Evolutionary conservation across 2,888 invertebrate species (phyloP), one percentile per base, ranked within the genome.

Genomic region (Pyrrhia umbra): DNA sequence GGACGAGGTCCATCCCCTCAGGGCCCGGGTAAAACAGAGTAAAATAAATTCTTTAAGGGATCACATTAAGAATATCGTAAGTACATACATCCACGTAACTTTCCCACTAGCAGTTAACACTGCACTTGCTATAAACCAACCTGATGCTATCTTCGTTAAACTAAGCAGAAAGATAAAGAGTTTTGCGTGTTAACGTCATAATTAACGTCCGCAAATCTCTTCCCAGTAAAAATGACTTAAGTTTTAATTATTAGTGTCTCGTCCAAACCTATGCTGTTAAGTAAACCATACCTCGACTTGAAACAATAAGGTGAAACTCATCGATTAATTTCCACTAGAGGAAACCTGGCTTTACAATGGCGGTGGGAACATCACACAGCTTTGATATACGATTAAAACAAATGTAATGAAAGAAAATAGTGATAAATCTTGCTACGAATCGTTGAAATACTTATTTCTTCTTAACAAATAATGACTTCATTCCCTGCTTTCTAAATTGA

Each of bases 291-390:
- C 56, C 72, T 72, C 73, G 63, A 66, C 65, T 80, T 68, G 60
- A 72, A 82, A 88, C 87, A 90, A 89, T 88, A 86, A 88, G 86
- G 92, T 88, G 93, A 93, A 93, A 93, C 88, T 89, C 87, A 88
- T 90, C 86, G 81, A 80, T 80, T 79, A 76, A 86, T 88, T 84
- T 85, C 81, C 81, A 77, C 69, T 76, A 76, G 75, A 89, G 86
- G 86, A 88, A 89, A 87, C 82, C 78, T 67, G 42, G 58, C 51
- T 69, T 78, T 81, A 91, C 89, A 90, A 89, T 87, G 84, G 79
- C 75, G 82, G 86, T 87, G 89, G 80, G 88, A 87, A 85, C 42
- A 73, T 64, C 25, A 61, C 61, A 75, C 46, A 46, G 21, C 65
- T 55, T 43, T 54, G 64, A 65, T 63, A 46, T 65, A 59, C 60